Evolutionary conservation across 2,888 invertebrate species (phyloP).

Genomic region (Odontocolon sp.): DNA sequence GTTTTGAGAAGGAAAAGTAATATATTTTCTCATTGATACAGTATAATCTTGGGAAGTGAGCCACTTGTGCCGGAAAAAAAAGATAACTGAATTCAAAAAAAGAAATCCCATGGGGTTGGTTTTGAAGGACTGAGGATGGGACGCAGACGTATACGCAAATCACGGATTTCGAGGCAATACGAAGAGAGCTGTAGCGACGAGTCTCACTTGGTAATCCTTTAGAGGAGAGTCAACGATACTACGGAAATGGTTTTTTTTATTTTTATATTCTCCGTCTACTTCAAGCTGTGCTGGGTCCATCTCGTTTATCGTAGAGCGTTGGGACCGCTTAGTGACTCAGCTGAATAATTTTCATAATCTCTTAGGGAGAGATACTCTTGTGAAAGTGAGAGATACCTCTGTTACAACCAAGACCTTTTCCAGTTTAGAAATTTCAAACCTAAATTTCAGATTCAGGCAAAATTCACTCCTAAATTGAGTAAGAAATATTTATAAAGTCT

Average conservation of each 20-base stretch:
- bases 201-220: slow-evolving; percentile 23
- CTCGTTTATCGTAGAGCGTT: slow-evolving; percentile 21
- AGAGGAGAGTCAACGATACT: neutral
- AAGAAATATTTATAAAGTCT: too few species aligned
- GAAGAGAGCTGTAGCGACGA: slow-evolving; percentile 44
- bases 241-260: neutral
- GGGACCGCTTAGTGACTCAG: slow-evolving; percentile 23
- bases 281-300: slow-evolving; percentile 30
- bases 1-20: neutral
- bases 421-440: too few species aligned
- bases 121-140: neutral
- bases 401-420: too few species aligned
- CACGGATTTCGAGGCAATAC: slow-evolving; percentile 59
- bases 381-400: neutral
- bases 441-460: too few species aligned
- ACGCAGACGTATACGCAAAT: slow-evolving; percentile 57
- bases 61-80: neutral
- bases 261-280: neutral
- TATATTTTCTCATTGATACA: neutral
- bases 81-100: neutral
- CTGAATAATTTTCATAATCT: slow-evolving; percentile 42
- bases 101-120: slow-evolving; percentile 17
- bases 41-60: neutral
- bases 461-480: too few species aligned
- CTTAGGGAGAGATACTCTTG: neutral